Base-by-base conservation (phyloP, 2,113 vertebrate species). In the Collichthys lucidus region DNA sequence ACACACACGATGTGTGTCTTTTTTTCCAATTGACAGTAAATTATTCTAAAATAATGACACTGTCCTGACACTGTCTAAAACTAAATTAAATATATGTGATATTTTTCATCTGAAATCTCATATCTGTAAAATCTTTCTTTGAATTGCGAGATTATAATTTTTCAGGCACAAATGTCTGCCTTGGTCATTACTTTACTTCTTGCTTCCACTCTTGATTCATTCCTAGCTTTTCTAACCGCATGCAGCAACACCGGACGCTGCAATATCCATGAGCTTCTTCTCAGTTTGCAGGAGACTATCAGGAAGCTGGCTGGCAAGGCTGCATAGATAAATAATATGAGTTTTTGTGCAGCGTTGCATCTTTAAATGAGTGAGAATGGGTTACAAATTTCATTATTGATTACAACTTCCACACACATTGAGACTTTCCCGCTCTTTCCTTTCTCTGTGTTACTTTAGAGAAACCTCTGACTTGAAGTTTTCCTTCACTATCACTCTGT, bases 361-460 rank as follows among this genome's bases (percentile, higher is more conserved):
- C 40, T 79, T 73, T 24, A 77, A 67, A 68, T 4, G 2, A 26
- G 49, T 78, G 22, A n/a, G 22, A 69, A 31, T 62, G 15, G 26
- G 49, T 64, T 53, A 47, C 57, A 79, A 40, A 74, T 75, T 50
- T 74, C 50, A 75, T 77, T 79, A 85, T 61, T 85, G 76, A 76
- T 84, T 42, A 62, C 20, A 11, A 73, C 59, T 64, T 49, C 56
- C 50, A 70, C n/a, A 49, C 26, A 22, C 15, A 52, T 55, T 10
- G 20, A 11, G 31, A 46, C 10, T 47, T 60, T 67, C 7, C 5
- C 56, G 26, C 63, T 26, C 24, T 42, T 52, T 80, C 24, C n/a
- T 66, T 56, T 69, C 46, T 17, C 26, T n/a, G 49, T 50, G 50
- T 53, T 84, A 22, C 69, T 79, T 69, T 52, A 56, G 64, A 68